Evolutionary conservation across 2,888 invertebrate genomes (phyloP).

Genomic region (Trachelus tabidus): DNA sequence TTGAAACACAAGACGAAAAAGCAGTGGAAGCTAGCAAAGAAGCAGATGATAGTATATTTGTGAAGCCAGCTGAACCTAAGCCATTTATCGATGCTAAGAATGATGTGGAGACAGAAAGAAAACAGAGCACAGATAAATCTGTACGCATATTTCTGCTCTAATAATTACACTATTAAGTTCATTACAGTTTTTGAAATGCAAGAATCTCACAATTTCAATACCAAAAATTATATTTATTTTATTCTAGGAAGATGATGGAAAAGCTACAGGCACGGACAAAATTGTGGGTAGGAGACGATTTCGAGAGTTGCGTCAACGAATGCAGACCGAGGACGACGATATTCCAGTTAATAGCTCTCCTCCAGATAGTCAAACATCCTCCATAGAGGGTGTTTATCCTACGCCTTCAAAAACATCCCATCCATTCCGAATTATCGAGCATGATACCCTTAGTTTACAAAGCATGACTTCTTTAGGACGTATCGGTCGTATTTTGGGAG

Average conservation of each 20-base stretch:
- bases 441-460: constrained; percentile 87
- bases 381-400: constrained; percentile 81
- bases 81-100: constrained; percentile 40
- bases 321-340: constrained; percentile 89
- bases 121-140: constrained; percentile 44
- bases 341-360: constrained; percentile 75
- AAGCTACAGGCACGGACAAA: constrained; percentile 50
- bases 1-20: constrained; percentile 44
- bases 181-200: too few species aligned
- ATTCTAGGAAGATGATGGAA: constrained; percentile 65
- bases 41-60: constrained; percentile 51
- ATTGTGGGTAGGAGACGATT: constrained; percentile 77
- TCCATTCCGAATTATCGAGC: constrained; percentile 88
- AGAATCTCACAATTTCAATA: too few species aligned
- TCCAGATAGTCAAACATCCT: constrained; percentile 81
- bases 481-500: constrained; percentile 82
- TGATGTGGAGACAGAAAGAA: constrained; percentile 41
- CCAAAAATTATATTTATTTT: constrained; percentile 7
- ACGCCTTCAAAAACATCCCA: constrained; percentile 75
- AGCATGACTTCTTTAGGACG: constrained; percentile 90
- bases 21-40: constrained; percentile 35
- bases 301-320: constrained; percentile 85
- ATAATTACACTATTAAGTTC: neutral
- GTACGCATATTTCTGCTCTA: constrained; percentile 28
- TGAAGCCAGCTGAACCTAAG: constrained; percentile 57